Evolutionary conservation across 2,797 vertebrate species (phyloP).

Genomic region (Parauchenoglanis ngamensis): DNA sequence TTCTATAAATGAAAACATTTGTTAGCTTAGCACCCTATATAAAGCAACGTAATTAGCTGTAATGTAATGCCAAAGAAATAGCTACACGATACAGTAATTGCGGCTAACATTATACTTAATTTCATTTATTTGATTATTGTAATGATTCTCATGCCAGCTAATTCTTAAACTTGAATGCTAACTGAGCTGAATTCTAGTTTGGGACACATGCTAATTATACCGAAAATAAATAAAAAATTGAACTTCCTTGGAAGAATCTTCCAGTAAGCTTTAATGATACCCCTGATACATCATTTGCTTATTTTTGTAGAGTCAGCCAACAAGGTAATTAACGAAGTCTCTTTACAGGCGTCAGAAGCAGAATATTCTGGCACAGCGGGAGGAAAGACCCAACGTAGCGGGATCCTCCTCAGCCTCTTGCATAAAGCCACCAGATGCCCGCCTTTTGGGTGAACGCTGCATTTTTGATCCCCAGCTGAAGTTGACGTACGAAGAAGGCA

Average conservation of each 20-base stretch:
- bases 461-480: slow-evolving; percentile 48
- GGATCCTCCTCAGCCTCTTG: background rate
- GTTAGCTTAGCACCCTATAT: background rate
- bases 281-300: slow-evolving; percentile 26
- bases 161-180: background rate
- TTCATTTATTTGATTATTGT: background rate
- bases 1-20: background rate
- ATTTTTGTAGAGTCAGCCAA: slow-evolving; percentile 31
- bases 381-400: slow-evolving; percentile 13
- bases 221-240: background rate
- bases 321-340: slow-evolving; percentile 43
- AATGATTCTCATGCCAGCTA: background rate
- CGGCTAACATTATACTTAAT: background rate
- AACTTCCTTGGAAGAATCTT: slow-evolving; percentile 2
- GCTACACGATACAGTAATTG: background rate
- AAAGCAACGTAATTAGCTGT: background rate
- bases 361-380: slow-evolving; percentile 27
- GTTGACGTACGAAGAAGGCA: background rate
- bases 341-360: slow-evolving; percentile 21
- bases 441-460: slow-evolving; percentile 34
- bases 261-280: slow-evolving; percentile 20
- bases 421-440: slow-evolving; percentile 44
- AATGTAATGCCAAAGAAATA: background rate
- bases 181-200: background rate
- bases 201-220: background rate